These are phyloP conservation scores for Xylocopa sonorina DNA, from an alignment of 1,140 invertebrate genomes.

Conservation along the genomic window DNA sequence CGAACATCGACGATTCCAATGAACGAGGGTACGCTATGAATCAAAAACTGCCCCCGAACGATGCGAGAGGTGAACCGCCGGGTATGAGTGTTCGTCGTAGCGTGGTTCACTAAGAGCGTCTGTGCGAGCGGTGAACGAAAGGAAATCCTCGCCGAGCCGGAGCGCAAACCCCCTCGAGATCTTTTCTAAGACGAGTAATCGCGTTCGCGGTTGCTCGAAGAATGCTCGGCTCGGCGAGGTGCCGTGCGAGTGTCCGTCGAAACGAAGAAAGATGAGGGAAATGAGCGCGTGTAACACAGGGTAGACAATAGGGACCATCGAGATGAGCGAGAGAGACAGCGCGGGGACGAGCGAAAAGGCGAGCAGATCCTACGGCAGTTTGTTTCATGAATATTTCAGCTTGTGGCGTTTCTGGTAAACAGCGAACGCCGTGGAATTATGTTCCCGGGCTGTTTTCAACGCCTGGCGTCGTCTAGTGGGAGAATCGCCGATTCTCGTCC, in stretches of 20 bases:
- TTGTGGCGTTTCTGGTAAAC: slow-evolving; percentile 68
- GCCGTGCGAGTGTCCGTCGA: slow-evolving; percentile 35
- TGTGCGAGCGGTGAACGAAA: not conserved
- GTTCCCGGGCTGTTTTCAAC: slow-evolving; percentile 46
- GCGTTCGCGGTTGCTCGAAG: slow-evolving; percentile 2
- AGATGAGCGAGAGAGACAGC: slow-evolving; percentile 42
- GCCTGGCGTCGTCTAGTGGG: not conserved
- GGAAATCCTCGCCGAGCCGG: not conserved
- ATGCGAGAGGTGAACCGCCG: not conserved
- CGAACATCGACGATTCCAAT: not conserved
- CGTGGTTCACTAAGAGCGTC: slow-evolving; percentile 3
- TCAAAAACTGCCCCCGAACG: not conserved
- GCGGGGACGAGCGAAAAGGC: slow-evolving; percentile 20
- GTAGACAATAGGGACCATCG: slow-evolving; percentile 74
- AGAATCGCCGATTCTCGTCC: slow-evolving; percentile 35
- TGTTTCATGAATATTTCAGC: slow-evolving; percentile 77
- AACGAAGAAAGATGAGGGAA: slow-evolving; percentile 48
- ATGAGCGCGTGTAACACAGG: slow-evolving; percentile 68
- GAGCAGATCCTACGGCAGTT: slow-evolving; percentile 48
- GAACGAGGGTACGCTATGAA: not conserved
- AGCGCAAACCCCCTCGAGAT: not conserved
- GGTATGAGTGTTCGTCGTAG: not conserved
- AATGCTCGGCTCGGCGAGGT: slow-evolving; percentile 27
- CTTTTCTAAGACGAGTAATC: not conserved
- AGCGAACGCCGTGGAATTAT: slow-evolving; percentile 64